phyloP scores from a whole-genome alignment of 2,888 invertebrate genomes.

The Leucoptera coffeella region DNA sequence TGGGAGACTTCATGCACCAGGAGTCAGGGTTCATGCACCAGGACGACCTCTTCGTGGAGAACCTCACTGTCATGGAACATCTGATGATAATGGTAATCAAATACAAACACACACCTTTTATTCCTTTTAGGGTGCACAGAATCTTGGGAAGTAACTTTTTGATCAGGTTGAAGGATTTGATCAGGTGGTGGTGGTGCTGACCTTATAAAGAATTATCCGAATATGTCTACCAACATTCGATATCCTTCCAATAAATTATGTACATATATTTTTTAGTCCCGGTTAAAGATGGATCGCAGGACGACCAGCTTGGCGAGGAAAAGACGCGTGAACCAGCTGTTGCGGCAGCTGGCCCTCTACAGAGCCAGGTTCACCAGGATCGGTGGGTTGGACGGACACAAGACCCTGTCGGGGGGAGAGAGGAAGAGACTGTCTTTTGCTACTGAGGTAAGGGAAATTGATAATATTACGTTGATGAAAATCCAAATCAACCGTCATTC shows the following conservation, averaged over 20 bases:
- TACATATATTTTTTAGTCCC: too few species aligned
- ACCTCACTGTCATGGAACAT: conserved; percentile 82
- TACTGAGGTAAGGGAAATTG: conserved; percentile 64
- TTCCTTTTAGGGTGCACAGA: too few species aligned
- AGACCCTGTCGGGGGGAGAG: conserved; percentile 90
- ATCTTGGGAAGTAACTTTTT: too few species aligned
- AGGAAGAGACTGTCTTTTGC: conserved; percentile 89
- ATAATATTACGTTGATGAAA: too few species aligned
- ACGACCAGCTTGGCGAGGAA: conserved; percentile 55
- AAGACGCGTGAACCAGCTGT: conserved; percentile 61
- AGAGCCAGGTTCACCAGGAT: conserved; percentile 71
- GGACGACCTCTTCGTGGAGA: conserved; percentile 82
- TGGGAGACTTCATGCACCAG: conserved; percentile 70
- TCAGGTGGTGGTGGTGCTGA: too few species aligned
- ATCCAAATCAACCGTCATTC: too few species aligned
- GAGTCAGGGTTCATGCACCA: conserved; percentile 89
- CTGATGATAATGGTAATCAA: conserved; percentile 84
- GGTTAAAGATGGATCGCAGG: conserved; percentile 71
- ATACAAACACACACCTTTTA: too few species aligned
- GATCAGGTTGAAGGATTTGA: too few species aligned
- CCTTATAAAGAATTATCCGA: too few species aligned
- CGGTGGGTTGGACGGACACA: conserved; percentile 66
- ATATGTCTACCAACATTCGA: too few species aligned
- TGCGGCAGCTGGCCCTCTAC: conserved; percentile 65
- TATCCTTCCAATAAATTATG: too few species aligned